phyloP scores from a whole-genome alignment of 2,797 vertebrate species.

The Crotalus adamanteus region DNA sequence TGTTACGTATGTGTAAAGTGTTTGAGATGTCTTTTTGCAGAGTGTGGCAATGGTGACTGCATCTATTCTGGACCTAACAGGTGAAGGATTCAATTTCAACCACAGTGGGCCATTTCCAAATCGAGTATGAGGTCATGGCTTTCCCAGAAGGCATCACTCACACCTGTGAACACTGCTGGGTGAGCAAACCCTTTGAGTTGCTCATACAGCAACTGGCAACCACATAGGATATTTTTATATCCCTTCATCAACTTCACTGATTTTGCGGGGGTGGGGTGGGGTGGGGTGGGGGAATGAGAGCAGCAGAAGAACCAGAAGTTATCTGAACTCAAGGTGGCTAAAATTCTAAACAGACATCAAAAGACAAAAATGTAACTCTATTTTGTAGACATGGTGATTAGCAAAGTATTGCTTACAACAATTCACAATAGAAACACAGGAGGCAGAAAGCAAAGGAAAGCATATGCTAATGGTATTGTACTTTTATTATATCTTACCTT shows the following conservation, averaged over 20 bases:
- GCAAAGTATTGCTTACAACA: not conserved
- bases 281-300: not conserved
- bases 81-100: constrained; percentile 44
- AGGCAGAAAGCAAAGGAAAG: not conserved
- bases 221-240: constrained; percentile 21
- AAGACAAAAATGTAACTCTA: not conserved
- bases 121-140: constrained; percentile 49
- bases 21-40: constrained; percentile 36
- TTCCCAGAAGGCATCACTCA: constrained; percentile 49
- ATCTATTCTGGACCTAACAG: constrained; percentile 51
- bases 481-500: not conserved
- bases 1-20: constrained; percentile 12
- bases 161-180: constrained; percentile 23
- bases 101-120: constrained; percentile 34
- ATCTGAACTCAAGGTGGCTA: not conserved
- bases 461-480: not conserved
- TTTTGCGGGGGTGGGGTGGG: not conserved
- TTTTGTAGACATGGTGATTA: not conserved
- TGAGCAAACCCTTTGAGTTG: constrained; percentile 28
- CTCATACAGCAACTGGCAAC: constrained; percentile 27
- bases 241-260: not conserved
- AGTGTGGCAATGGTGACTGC: constrained; percentile 28
- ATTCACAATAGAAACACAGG: not conserved
- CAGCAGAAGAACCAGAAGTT: not conserved
- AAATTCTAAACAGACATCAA: not conserved